Evolutionary conservation across 2,113 vertebrate species (phyloP).

Genomic region (Mesoclemmys tuberculata): DNA sequence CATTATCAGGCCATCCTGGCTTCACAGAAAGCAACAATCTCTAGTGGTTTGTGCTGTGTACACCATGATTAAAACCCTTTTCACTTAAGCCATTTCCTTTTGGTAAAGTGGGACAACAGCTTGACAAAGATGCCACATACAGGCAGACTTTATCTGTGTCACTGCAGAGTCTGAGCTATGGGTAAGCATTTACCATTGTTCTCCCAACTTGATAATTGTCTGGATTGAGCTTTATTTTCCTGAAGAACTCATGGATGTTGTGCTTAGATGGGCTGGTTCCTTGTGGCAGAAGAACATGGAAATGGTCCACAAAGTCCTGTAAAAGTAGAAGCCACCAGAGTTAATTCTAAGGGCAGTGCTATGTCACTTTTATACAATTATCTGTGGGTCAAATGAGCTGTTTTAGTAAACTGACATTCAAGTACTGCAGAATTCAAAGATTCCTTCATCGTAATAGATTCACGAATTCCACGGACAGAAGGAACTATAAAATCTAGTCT

Average conservation of each 20-base stretch:
- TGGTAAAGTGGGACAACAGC: not conserved
- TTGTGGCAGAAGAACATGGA: conserved; percentile 89
- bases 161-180: not conserved
- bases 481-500: not conserved
- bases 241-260: conserved; percentile 88
- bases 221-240: conserved; percentile 82
- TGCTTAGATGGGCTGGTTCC: conserved; percentile 82
- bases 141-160: not conserved
- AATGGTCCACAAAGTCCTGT: conserved; percentile 94
- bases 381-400: not conserved
- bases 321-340: conserved; percentile 1
- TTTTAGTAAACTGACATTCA: not conserved
- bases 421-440: not conserved
- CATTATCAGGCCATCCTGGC: not conserved
- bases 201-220: conserved; percentile 95
- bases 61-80: not conserved
- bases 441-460: not conserved
- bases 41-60: not conserved
- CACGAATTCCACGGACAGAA: not conserved
- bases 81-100: not conserved
- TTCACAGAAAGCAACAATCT: not conserved
- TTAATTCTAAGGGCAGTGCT: not conserved
- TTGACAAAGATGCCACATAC: not conserved
- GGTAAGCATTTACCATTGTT: conserved; percentile 87
- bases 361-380: not conserved